phyloP scores from a whole-genome alignment of 2,888 invertebrate genomes.

The Arctia plantaginis region DNA sequence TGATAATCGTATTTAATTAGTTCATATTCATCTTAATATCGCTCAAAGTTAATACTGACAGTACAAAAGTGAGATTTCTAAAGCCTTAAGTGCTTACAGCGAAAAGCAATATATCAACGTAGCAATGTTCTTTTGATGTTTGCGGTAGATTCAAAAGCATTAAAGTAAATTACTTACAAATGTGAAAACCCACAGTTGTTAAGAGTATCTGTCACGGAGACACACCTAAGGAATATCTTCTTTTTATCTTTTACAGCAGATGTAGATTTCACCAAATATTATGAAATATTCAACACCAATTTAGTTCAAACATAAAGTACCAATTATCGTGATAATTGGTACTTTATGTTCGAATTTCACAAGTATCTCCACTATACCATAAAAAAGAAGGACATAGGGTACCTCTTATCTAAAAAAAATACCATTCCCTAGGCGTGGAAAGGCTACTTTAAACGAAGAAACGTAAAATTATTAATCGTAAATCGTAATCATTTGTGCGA shows the following conservation, averaged over 20 bases:
- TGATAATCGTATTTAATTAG: background rate
- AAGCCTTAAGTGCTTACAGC: background rate
- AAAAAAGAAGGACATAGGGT: too few relatives aligned
- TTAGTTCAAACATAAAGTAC: too few relatives aligned
- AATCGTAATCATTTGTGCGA: background rate
- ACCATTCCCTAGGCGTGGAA: too few relatives aligned
- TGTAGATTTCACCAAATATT: background rate
- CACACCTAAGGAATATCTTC: background rate
- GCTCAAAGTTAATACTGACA: background rate
- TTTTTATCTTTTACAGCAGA: slow-evolving; percentile 1
- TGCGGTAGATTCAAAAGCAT: slow-evolving; percentile 12
- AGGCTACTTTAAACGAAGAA: too few relatives aligned
- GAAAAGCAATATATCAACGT: background rate
- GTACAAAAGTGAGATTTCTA: background rate
- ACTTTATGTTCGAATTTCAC: background rate
- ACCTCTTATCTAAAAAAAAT: too few relatives aligned
- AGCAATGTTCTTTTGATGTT: background rate
- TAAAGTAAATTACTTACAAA: slow-evolving; percentile 7
- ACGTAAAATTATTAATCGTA: too few relatives aligned
- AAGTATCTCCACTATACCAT: background rate
- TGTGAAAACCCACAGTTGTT: slow-evolving; percentile 13
- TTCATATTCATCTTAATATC: background rate
- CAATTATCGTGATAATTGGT: background rate
- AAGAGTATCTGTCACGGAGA: slow-evolving; percentile 7
- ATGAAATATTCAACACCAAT: background rate